phyloP scores from a whole-genome alignment of 2,113 vertebrate genomes.

The Python bivittatus region DNA sequence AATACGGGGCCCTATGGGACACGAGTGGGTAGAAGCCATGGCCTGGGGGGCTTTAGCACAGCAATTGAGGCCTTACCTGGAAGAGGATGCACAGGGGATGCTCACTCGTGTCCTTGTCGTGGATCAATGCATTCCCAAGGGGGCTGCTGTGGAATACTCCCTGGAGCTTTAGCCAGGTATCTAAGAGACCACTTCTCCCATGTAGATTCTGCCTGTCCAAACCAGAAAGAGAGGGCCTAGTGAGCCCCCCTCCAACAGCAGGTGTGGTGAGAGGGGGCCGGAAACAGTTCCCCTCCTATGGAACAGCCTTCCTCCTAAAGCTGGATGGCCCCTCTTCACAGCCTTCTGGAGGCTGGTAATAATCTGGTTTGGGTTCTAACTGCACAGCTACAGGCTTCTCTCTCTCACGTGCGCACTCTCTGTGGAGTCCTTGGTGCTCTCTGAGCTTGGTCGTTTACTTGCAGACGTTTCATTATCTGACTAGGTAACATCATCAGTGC shows the following conservation, averaged over 20 bases:
- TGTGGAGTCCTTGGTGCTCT: too few relatives aligned
- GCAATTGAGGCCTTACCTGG: neutral
- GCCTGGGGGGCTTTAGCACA: neutral
- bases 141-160: neutral
- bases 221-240: neutral
- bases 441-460: too few relatives aligned
- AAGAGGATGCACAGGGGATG: neutral
- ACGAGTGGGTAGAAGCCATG: neutral
- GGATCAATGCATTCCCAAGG: neutral
- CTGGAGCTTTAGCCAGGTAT: neutral
- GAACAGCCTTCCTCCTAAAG: neutral
- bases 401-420: too few relatives aligned
- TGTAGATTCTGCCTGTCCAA: neutral
- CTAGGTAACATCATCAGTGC: too few relatives aligned
- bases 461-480: too few relatives aligned
- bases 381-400: neutral
- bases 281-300: neutral
- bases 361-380: neutral
- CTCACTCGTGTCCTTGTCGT: neutral
- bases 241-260: neutral
- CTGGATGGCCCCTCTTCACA: neutral
- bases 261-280: neutral
- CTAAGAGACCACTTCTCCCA: neutral
- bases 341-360: neutral
- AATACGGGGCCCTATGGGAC: neutral